Percentiles rank a stretch among this genome's conserved stretches.
These are phyloP conservation scores for Clarias fuscus DNA, from an alignment of 2,797 vertebrate species.

Conservation along the genomic window DNA sequence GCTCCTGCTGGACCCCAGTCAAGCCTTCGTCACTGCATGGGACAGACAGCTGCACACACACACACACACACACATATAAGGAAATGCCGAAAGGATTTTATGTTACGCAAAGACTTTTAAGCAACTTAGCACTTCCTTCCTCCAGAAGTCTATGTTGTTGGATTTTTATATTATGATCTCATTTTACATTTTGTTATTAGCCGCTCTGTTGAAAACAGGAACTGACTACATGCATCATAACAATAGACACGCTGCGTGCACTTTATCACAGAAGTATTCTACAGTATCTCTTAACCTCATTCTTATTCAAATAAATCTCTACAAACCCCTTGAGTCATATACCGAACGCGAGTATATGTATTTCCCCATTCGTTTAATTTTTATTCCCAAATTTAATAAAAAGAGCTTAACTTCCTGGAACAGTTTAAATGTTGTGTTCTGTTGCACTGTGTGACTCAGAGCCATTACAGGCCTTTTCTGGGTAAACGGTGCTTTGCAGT, in stretches of 20 bases:
- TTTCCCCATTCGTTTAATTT: not conserved
- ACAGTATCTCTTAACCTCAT: not conserved
- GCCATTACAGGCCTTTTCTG: slow-evolving; percentile 26
- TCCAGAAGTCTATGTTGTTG: slow-evolving; percentile 17
- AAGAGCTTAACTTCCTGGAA: not conserved
- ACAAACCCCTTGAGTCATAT: not conserved
- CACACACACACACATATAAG: slow-evolving; percentile 30
- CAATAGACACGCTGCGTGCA: not conserved
- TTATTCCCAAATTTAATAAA: not conserved
- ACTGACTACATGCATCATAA: slow-evolving; percentile 1
- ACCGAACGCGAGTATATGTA: not conserved
- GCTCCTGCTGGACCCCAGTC: slow-evolving; percentile 53
- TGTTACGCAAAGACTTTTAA: slow-evolving; percentile 40
- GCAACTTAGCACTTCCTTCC: slow-evolving; percentile 24
- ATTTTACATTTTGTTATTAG: slow-evolving; percentile 23
- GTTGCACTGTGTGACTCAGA: slow-evolving; percentile 26
- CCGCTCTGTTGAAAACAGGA: slow-evolving; percentile 12
- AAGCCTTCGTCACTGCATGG: slow-evolving; percentile 42
- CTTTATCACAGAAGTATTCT: slow-evolving; percentile 2
- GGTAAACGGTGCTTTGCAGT: slow-evolving; percentile 34
- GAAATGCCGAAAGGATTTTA: slow-evolving; percentile 35
- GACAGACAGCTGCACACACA: slow-evolving; percentile 3
- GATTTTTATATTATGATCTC: slow-evolving; percentile 19
- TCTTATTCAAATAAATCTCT: not conserved
- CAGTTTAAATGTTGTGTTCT: not conserved